Percentiles rank a stretch among this genome's conserved stretches.
Conservation (phyloP, 2,888 invertebrate genomes). For the Argynnis bischoffii region DNA sequence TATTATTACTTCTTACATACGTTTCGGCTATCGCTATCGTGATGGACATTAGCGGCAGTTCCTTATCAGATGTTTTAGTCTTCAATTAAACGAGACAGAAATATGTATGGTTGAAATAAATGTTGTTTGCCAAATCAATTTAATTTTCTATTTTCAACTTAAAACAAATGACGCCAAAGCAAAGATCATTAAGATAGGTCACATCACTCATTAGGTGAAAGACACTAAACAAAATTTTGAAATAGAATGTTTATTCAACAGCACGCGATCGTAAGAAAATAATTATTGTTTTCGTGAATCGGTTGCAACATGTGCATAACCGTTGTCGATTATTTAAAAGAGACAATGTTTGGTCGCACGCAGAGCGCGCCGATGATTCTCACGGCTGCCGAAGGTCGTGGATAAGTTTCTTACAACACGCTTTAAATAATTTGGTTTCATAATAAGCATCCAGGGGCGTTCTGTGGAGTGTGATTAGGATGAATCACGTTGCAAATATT, state of each 20-base stretch:
- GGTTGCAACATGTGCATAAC: constrained; percentile 63
- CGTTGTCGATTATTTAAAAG: constrained; percentile 78
- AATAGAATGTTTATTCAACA: constrained; percentile 23
- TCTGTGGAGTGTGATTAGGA: constrained; percentile 47
- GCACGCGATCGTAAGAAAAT: constrained; percentile 60
- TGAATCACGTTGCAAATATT: constrained; percentile 32
- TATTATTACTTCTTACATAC: too few species aligned
- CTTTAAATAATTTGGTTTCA: constrained; percentile 79
- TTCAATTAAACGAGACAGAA: too few species aligned
- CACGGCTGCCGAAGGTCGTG: constrained; percentile 78
- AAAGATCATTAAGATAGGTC: not conserved
- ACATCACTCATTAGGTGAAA: not conserved
- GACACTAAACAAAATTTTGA: not conserved
- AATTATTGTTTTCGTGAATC: constrained; percentile 57
- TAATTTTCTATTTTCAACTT: too few species aligned
- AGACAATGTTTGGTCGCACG: constrained; percentile 77
- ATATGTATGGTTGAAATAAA: too few species aligned
- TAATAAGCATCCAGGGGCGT: constrained; percentile 65
- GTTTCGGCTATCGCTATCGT: too few species aligned
- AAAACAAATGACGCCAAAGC: not conserved
- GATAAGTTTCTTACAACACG: constrained; percentile 78
- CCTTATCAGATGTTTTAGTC: too few species aligned
- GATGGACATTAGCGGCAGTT: too few species aligned
- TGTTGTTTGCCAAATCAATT: too few species aligned
- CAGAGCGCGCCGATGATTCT: constrained; percentile 62